Evolutionary conservation across 1,140 invertebrate genomes (phyloP), one percentile per base, ranked within the genome.

Genomic region (Tyrophagus putrescentiae): DNA sequence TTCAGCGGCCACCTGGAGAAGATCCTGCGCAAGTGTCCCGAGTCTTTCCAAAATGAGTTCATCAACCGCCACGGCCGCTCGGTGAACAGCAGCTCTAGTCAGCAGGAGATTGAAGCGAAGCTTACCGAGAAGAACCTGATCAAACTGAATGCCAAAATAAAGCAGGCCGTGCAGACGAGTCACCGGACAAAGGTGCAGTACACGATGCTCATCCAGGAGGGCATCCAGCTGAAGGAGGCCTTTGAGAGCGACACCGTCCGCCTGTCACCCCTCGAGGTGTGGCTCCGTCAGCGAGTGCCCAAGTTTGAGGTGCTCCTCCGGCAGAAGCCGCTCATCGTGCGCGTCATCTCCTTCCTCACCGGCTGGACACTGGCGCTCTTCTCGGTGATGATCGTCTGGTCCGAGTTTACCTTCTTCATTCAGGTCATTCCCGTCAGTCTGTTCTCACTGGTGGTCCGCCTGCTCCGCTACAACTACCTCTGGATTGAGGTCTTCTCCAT

Each of bases 401-500:
- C 92, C 6, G 96, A 99, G 76, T 82, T 96, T 53, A 94, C 94
- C 0, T 98, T 99, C 72, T 86, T 85, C 66, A 82, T 85, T 69
- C 62, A 68, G 33, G 71, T 73, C 27, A 94, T 94, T 1, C 85
- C 92, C 21, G 75, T 99, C 4, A 97, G 93, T 0, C 77, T 98
- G 50, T 97, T 98, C 76, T 95, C 96, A 41, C 79, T 85, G 36
- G 86, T 98, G 69, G 79, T 98, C 1, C 82, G 87, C 66, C 72
- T 82, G 48, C 84, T 88, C 1, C 84, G 82, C 68, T 90, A 95
- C 69, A 87, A 96, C 73, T 98, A 98, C 77, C 80, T 90, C 64
- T 85, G 84, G 54, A 95, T 98, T 68, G 92, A 98, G 78, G 88
- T 93, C 21, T 76, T 94, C 48, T 95, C 90, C 6, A 89, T 87